Percentiles rank a stretch among this genome's conserved stretches.
Evolutionary conservation across 2,888 invertebrate species (phyloP).

Genomic region (Sarcophaga caerulescens): DNA sequence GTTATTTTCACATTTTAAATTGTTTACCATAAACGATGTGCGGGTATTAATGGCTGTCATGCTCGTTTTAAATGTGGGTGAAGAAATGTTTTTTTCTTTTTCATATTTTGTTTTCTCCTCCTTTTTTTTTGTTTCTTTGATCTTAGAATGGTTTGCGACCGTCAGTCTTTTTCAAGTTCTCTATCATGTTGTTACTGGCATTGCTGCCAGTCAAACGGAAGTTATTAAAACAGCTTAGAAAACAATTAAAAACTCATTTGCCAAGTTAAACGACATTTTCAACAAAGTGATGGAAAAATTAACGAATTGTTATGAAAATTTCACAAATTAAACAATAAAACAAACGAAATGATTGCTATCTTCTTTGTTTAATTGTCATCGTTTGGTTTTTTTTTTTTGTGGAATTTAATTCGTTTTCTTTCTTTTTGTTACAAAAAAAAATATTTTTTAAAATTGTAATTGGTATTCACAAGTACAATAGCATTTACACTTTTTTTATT

Average conservation of each 20-base stretch:
- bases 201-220: constrained; percentile 34
- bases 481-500: constrained; percentile 4
- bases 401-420: background rate
- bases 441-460: constrained; percentile 11
- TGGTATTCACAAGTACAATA: background rate
- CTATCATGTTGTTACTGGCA: background rate
- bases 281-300: constrained; percentile 15
- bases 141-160: constrained; percentile 14
- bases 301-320: constrained; percentile 32
- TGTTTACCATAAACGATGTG: too few relatives aligned
- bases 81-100: constrained; percentile 3
- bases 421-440: constrained; percentile 39
- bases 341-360: constrained; percentile 18
- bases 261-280: constrained; percentile 46
- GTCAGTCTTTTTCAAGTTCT: constrained; percentile 8
- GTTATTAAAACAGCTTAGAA: constrained; percentile 64
- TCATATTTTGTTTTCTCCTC: too few relatives aligned
- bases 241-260: constrained; percentile 69
- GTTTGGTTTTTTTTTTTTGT: background rate
- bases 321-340: constrained; percentile 33
- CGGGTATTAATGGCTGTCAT: background rate
- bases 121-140: constrained; percentile 8
- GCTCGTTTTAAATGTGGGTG: constrained; percentile 19
- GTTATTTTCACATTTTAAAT: too few relatives aligned
- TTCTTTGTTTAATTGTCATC: constrained; percentile 45